Evolutionary conservation across 2,113 vertebrate species (phyloP).

Genomic region (Plestiodon gilberti): DNA sequence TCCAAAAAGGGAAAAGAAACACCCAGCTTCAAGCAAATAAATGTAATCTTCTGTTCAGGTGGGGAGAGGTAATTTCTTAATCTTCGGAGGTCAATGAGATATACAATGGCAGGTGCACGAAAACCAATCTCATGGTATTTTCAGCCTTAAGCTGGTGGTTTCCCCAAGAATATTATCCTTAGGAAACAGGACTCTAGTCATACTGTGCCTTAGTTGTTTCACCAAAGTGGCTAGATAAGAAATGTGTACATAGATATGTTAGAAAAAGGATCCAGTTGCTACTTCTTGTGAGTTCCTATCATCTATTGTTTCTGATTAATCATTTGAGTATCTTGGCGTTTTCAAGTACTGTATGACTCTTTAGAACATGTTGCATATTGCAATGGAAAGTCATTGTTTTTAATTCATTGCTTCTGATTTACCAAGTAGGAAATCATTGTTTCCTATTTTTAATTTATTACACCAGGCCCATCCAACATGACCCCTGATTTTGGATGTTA

Average conservation of each 20-base stretch:
- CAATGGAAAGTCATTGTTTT: neutral
- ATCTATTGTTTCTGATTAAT: fast-evolving
- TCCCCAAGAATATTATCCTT: neutral
- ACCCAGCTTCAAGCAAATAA: slow-evolving; percentile 41
- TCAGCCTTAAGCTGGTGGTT: neutral
- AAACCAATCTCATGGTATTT: slow-evolving; percentile 13
- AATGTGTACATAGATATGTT: neutral
- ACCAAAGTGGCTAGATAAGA: neutral
- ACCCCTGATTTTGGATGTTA: too few relatives aligned
- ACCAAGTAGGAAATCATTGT: neutral
- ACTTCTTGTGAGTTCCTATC: neutral
- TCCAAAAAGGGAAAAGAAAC: slow-evolving; percentile 32
- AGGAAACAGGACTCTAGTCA: slow-evolving; percentile 16
- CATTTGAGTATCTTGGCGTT: neutral
- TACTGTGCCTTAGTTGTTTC: slow-evolving; percentile 7
- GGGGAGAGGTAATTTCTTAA: slow-evolving; percentile 36
- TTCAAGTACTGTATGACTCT: neutral
- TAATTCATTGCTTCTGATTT: neutral
- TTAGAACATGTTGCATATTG: neutral
- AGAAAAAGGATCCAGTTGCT: neutral
- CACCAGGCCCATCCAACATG: neutral
- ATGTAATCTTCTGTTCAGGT: slow-evolving; percentile 55
- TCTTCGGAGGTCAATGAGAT: slow-evolving; percentile 48
- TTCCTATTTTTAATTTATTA: neutral
- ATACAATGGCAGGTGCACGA: slow-evolving; percentile 45